Base-by-base conservation (phyloP, 2,888 invertebrate species). In the Pomacea canaliculata region DNA sequence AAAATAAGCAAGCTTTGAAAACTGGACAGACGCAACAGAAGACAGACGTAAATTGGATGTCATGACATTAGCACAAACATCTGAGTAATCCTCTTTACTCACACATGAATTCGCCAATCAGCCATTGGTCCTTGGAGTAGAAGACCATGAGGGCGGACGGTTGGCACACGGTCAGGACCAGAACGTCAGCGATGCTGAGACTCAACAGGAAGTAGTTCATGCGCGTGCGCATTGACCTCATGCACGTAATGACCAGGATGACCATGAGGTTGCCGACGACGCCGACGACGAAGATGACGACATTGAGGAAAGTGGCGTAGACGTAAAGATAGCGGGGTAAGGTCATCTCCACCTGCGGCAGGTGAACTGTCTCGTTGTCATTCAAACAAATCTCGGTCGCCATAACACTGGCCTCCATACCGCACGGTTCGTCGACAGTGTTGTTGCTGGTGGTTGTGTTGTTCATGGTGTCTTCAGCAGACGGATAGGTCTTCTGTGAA, bases 201-300 rank as follows among this genome's bases (percentile, higher is more conserved):
- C 70, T 97, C 91, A 97, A 95, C 87, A 97, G 93, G 91, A 97
- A 97, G 86, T 97, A 96, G 91, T 97, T 97, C 80, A 97, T 97
- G 73, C 97, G 96, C 90, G 97, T 97, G 88, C 96, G 93, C 96
- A 97, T 96, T 90, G 97, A 97, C 90, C 96, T 96, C 73, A 96
- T 96, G 90, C 95, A 95, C 87, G 96, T 93, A 83, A 97, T 96
- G 84, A 97, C 97, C 87, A 96, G 94, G 49, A 97, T 96, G 89
- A 97, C 97, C 94, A 97, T 95, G 80, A 97, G 93, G 89, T 97
- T 97, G 37, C 97, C 97, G 82, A 96, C 94, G 82, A 97, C 95
- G 60, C 97, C 97, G 84, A 97, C 92, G 87, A 96, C 93, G 94
- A 97, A 95, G 85, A 97, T 96, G 84, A 95, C 92, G 88, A 95